Evolutionary conservation across 2,113 vertebrate species (phyloP).

Genomic region (Mastomys natalensis): DNA sequence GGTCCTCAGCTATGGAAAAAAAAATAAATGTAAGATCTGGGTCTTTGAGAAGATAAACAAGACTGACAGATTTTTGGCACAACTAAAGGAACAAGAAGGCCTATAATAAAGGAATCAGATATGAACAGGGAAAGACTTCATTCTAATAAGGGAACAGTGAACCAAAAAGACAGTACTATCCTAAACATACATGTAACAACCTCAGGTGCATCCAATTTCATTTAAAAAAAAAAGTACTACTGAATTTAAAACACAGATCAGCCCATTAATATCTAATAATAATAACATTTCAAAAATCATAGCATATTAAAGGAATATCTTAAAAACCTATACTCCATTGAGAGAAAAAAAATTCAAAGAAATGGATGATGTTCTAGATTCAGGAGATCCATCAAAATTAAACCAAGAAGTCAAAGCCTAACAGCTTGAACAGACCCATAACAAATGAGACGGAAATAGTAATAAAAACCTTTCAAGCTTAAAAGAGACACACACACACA

Average conservation of each 20-base stretch:
- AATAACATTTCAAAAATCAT: neutral
- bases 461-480: neutral
- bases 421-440: neutral
- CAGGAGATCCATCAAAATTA: neutral
- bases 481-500: too few relatives aligned
- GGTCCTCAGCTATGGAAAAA: too few relatives aligned
- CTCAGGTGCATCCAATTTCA: neutral
- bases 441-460: neutral
- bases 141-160: neutral
- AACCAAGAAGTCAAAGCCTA: neutral
- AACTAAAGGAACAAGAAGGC: neutral
- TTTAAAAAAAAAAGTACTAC: neutral
- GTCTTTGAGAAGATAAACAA: neutral
- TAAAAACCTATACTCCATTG: neutral
- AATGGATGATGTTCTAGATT: neutral
- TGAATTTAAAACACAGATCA: neutral
- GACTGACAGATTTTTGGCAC: neutral
- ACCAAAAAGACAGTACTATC: neutral
- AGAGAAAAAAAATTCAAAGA: neutral
- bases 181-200: neutral
- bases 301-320: neutral
- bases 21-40: neutral
- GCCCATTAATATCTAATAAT: neutral
- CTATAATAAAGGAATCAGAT: neutral
- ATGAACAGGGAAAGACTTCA: neutral